Evolutionary conservation across 35 echinoderm and acorn worm genomes (phyloP).

Genomic region (Ophioderma brevispina): DNA sequence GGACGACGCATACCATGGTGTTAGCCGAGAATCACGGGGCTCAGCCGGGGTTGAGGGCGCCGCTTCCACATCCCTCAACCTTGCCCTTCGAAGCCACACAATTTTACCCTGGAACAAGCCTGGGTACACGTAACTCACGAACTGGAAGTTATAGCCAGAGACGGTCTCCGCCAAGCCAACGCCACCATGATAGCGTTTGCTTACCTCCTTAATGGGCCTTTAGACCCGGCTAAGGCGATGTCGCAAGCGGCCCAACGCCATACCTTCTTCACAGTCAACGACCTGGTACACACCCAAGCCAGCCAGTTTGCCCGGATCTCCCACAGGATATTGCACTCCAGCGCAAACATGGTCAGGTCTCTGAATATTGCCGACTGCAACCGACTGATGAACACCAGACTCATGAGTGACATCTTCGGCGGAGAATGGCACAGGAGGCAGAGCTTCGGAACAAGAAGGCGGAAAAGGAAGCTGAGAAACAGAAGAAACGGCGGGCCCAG

Average conservation of each 20-base stretch:
- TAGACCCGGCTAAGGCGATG: no score
- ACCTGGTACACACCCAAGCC: no score
- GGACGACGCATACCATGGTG: no score
- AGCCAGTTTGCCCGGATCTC: neutral
- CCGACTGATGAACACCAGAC: no score
- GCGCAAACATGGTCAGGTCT: neutral
- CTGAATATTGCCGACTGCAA: neutral
- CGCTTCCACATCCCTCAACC: neutral
- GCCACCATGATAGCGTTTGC: no score
- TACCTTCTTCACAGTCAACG: neutral
- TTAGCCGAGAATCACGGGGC: no score
- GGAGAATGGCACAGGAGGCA: neutral
- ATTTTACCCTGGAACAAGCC: neutral
- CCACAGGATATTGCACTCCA: neutral
- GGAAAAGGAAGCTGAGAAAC: no score
- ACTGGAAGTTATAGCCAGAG: no score
- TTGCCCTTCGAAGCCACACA: neutral
- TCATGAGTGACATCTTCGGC: neutral
- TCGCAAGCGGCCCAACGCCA: neutral
- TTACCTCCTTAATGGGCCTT: neutral
- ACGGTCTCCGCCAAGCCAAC: no score
- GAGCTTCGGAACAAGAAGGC: neutral
- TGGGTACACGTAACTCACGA: neutral
- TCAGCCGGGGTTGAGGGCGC: neutral
- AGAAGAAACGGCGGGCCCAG: no score